Evolutionary conservation across 1,140 invertebrate genomes (phyloP).

Genomic region (Tenebrio molitor): DNA sequence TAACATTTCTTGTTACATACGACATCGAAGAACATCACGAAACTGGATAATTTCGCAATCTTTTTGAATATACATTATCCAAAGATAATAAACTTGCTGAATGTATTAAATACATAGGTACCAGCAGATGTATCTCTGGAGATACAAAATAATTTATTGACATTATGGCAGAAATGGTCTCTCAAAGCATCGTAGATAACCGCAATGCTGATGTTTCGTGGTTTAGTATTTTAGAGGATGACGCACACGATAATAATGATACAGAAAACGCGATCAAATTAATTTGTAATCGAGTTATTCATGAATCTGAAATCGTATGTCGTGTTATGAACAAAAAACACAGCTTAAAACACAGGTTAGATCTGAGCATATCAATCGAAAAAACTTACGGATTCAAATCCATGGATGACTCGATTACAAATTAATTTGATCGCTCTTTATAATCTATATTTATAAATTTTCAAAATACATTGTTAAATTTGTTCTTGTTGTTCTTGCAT

Average conservation of each 20-base stretch:
- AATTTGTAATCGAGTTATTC: too few relatives aligned
- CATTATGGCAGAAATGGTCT: neutral
- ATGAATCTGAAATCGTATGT: too few relatives aligned
- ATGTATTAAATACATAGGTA: neutral
- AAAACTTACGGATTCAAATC: too few relatives aligned
- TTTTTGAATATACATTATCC: neutral
- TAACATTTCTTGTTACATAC: neutral
- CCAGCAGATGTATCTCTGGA: neutral
- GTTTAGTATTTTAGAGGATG: slow-evolving; percentile 22
- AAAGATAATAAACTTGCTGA: neutral
- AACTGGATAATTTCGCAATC: neutral
- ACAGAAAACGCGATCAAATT: too few relatives aligned
- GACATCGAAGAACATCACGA: neutral
- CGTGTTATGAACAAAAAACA: too few relatives aligned
- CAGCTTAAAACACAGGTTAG: too few relatives aligned
- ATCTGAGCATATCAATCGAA: too few relatives aligned
- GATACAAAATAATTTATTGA: neutral
- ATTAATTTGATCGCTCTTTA: too few relatives aligned
- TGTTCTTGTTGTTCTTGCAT: too few relatives aligned
- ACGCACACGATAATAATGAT: slow-evolving; percentile 19
- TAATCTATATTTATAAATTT: too few relatives aligned
- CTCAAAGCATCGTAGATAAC: neutral
- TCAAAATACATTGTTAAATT: too few relatives aligned
- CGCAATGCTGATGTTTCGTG: neutral
- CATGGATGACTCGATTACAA: too few relatives aligned